Evolutionary conservation across 2,797 vertebrate genomes (phyloP).

Genomic region (Neoniphon sammara): DNA sequence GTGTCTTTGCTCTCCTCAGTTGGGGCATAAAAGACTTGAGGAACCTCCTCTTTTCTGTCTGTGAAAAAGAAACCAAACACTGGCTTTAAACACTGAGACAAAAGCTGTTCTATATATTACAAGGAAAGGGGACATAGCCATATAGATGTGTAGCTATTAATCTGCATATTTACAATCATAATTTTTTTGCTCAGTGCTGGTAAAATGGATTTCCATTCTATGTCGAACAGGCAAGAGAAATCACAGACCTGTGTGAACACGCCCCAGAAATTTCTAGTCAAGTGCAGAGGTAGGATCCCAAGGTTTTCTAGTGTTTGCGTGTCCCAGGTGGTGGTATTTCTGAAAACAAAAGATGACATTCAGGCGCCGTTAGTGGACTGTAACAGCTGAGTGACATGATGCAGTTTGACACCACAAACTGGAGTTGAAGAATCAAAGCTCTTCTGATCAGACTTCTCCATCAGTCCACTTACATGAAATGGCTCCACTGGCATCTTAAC

Average conservation of each 20-base stretch:
- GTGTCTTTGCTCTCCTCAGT: constrained; percentile 55
- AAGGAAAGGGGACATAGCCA: background rate
- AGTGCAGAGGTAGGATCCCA: constrained; percentile 67
- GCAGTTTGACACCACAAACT: too few species aligned
- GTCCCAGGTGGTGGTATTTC: constrained; percentile 65
- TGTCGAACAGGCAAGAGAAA: background rate
- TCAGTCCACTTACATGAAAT: too few species aligned
- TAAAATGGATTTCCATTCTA: too few species aligned
- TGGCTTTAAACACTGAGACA: too few species aligned
- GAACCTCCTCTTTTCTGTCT: constrained; percentile 65
- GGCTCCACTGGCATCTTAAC: too few species aligned
- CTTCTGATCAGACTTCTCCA: too few species aligned
- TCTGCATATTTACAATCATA: background rate
- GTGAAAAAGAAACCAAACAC: constrained; percentile 14
- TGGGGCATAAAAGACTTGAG: constrained; percentile 63
- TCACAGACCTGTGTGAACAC: constrained; percentile 54
- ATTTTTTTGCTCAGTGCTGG: background rate
- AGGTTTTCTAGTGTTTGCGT: constrained; percentile 65
- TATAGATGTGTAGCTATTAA: background rate
- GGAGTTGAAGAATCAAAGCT: too few species aligned
- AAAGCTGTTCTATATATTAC: too few species aligned
- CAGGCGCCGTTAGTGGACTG: too few species aligned
- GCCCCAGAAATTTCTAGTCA: constrained; percentile 68
- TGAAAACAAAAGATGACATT: constrained; percentile 44
- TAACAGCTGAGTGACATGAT: too few species aligned